Base-by-base conservation (phyloP, 2,113 vertebrate species). In the pig (Sus scrofa) region DNA sequence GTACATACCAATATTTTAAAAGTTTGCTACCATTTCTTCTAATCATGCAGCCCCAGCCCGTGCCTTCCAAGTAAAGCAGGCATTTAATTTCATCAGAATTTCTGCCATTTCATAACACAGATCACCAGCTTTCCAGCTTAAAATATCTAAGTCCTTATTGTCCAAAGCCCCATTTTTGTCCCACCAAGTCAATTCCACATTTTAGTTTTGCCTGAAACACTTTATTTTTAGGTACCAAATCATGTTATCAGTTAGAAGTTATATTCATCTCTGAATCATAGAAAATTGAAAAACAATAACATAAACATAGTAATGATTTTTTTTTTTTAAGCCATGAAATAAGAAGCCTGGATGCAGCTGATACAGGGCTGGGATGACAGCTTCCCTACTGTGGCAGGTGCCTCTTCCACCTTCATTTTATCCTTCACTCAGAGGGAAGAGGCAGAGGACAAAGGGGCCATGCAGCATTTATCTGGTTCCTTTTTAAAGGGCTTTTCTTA, bases 221-320 rank as follows among this genome's bases (percentile, higher is more conserved):
- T 27, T 12, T 8, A 67, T 34, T 97, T 93, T 54, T 52, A 84
- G 65, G 89, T 19, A 30, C 32, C 30, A 65, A 58, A 75, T 87
- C 86, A 60, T 50, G 15, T 77, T 67, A 24, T 63, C 78, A 39
- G 39, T 62, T 73, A 50, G n/a, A 81, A 34, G 12, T 74, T 74
- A 71, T 50, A 92, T 34, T 54, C 37, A 39, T 11, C 62, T 81
- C 24, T 74, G n/a, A 92, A 65, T 67, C 22, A 84, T n/a, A 77
- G 50, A 54, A 93, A 68, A 83, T 63, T 50, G 19, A 92, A 89
- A 74, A 87, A 4, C 44, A 32, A 9, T 52, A 73, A 10, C n/a
- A 63, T 89, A 92, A 79, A 44, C 18, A 83, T 74, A 89, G 56
- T 56, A 86, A 71, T 60, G 16, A 52, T 34, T 96, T 91, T 77